Percentiles rank a stretch among this genome's conserved stretches.
Evolutionary conservation across 2,797 vertebrate genomes (phyloP).

Genomic region (Botia kubotai): DNA sequence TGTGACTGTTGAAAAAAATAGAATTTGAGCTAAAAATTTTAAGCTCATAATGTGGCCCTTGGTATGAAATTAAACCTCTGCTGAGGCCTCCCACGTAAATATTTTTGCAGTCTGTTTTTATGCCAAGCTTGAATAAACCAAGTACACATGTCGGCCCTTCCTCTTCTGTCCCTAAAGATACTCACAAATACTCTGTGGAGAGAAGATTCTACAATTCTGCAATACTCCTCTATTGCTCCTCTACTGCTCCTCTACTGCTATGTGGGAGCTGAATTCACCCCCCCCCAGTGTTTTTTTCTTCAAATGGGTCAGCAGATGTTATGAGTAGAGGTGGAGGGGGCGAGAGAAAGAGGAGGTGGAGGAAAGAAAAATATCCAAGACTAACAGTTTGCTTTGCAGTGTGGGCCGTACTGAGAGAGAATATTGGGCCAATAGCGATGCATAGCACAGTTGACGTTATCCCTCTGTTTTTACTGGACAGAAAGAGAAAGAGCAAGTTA

Average conservation of each 20-base stretch:
- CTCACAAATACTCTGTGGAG: background rate
- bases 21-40: background rate
- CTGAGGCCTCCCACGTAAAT: slow-evolving; percentile 35
- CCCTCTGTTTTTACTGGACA: slow-evolving; percentile 41
- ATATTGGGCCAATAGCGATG: slow-evolving; percentile 40
- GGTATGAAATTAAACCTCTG: slow-evolving; percentile 38
- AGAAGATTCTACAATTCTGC: background rate
- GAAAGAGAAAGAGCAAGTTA: slow-evolving; percentile 30
- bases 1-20: background rate
- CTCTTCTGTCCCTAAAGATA: slow-evolving; percentile 25
- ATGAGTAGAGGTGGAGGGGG: slow-evolving; percentile 53
- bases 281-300: slow-evolving; percentile 67
- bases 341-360: slow-evolving; percentile 44
- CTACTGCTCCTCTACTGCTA: slow-evolving; percentile 63
- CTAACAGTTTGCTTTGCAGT: slow-evolving; percentile 75
- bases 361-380: slow-evolving; percentile 70
- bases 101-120: slow-evolving; percentile 25
- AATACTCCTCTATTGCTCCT: slow-evolving; percentile 10
- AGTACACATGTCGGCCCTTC: slow-evolving; percentile 16
- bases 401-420: slow-evolving; percentile 62
- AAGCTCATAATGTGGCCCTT: slow-evolving; percentile 21
- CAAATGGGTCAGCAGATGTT: slow-evolving; percentile 83
- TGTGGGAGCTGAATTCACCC: slow-evolving; percentile 71
- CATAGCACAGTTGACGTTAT: slow-evolving; percentile 33
- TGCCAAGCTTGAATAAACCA: slow-evolving; percentile 40